These are phyloP conservation scores for Liodrosophila aerea DNA, from an alignment of 2,888 invertebrate species.

Conservation along the genomic window DNA sequence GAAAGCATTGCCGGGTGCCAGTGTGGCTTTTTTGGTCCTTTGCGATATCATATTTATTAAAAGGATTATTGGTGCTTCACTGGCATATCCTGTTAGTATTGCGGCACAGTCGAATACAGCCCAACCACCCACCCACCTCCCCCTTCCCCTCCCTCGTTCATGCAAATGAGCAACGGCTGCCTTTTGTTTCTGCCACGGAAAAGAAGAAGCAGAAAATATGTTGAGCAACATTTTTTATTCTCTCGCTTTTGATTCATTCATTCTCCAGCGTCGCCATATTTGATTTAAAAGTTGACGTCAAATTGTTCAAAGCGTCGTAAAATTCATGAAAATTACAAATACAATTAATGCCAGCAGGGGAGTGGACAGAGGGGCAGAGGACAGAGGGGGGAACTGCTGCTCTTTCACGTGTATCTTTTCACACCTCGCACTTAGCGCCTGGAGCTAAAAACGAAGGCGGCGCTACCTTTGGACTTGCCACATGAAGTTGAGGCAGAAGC, in stretches of 20 bases:
- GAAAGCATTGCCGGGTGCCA: constrained; percentile 39
- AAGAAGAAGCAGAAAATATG: constrained; percentile 52
- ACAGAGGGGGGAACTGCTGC: not conserved
- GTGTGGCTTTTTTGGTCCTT: constrained; percentile 78
- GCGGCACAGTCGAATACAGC: constrained; percentile 36
- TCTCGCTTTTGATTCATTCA: too few species aligned
- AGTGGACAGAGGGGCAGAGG: not conserved
- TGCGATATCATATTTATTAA: constrained; percentile 82
- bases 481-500: too few species aligned
- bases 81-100: constrained; percentile 79
- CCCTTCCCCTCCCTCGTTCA: constrained; percentile 18
- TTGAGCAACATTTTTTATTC: constrained; percentile 32
- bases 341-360: constrained; percentile 56
- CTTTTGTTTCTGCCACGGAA: constrained; percentile 63
- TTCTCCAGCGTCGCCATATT: constrained; percentile 73
- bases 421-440: constrained; percentile 69
- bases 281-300: constrained; percentile 74
- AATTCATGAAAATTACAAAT: constrained; percentile 66
- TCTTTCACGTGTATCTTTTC: constrained; percentile 46
- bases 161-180: constrained; percentile 71
- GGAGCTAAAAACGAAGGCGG: constrained; percentile 41
- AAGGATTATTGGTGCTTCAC: constrained; percentile 81
- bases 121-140: not conserved
- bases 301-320: constrained; percentile 62
- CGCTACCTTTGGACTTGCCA: constrained; percentile 48